Base-by-base conservation (phyloP, 1,140 invertebrate species). In the Antheraea pernyi region DNA sequence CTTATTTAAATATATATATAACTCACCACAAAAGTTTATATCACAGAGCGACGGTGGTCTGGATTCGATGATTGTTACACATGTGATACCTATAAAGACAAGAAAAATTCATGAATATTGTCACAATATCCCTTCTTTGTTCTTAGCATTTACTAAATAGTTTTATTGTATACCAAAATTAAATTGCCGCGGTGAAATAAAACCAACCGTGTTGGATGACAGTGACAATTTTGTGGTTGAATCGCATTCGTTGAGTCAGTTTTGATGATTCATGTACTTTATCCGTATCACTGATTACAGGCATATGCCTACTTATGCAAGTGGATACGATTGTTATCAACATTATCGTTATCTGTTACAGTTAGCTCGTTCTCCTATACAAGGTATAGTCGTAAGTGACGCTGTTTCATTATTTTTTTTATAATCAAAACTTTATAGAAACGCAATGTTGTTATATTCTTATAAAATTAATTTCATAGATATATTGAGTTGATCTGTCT, bases 11-110 rank as follows among this genome's bases (percentile, higher is more conserved):
- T 1, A 30, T 30, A 30, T 30, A 30, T 30, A 30, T 30, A 36
- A 80, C 78, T 82, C 68, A 80, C 78, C 80, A 76, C 70, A 76
- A 63, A 72, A 74, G 64, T 80, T 78, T 69, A 70, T 82, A 82
- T 82, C 78, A 80, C 78, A 80, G 78, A 73, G 68, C 70, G 30
- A 76, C 74, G 72, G 72, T 68, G 67, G 66, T 68, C 48, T 70
- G 74, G 65, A 71, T 58, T 61, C 62, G 62, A 37, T 58, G 62
- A 60, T 37, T 65, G 19, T 59, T 68, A 60, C 46, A 37, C 36
- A 16, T 67, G 65, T 67, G 59, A 63, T 68, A 68, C 65, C 70
- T 72, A 67, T 42, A 71, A 65, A 64, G 46, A 53, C 6, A 16
- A 53, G 11, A 42, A 9, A 42, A 42, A 11, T 42, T 42, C 0